Base-by-base conservation (phyloP, 2,888 invertebrate genomes). In the Sepioteuthis lessoniana region DNA sequence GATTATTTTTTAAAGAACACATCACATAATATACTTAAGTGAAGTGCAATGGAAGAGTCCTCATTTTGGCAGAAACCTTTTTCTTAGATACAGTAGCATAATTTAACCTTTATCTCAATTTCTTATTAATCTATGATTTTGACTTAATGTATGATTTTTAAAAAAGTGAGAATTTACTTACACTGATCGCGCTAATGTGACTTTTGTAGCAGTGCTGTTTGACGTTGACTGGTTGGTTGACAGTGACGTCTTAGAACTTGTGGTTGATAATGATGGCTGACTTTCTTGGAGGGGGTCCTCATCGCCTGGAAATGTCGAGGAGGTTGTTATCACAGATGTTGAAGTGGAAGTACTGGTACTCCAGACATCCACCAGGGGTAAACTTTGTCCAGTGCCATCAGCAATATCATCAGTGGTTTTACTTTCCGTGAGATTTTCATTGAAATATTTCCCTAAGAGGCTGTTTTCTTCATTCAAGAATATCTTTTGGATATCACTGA, bases 381-480 rank as follows among this genome's bases (percentile, higher is more conserved):
- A 46, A 76, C 76, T 76, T 76, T 76, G 76, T 92, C 46, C 92
- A 47, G 21, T 47, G 19, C 46, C n/a, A 8, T n/a, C 47, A 35
- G 95, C 95, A 25, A 96, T 93, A 93, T 96, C 96, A 95, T 96
- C 96, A 60, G 96, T 96, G 0, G 96, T 96, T 95, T 96, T 96
- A 8, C 95, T 95, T 95, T 96, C 95, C 21, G 95, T 95, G 31
- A 94, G 95, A 35, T 95, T 96, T 93, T 95, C 96, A 31, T 95
- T 95, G 95, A 96, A 97, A 94, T 97, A 97, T 95, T 97, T 96
- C 94, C 97, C 96, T 95, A 96, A 97, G 95, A 97, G 96, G 93
- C 96, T 96, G 94, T 96, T 96, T 35, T 96, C 96, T 91, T 96
- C 96, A 90, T 95, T 95, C 16, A 96, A 94, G 92, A 95, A 96